Evolutionary conservation across 2,113 vertebrate genomes (phyloP).

Genomic region (Aramus guarauna): DNA sequence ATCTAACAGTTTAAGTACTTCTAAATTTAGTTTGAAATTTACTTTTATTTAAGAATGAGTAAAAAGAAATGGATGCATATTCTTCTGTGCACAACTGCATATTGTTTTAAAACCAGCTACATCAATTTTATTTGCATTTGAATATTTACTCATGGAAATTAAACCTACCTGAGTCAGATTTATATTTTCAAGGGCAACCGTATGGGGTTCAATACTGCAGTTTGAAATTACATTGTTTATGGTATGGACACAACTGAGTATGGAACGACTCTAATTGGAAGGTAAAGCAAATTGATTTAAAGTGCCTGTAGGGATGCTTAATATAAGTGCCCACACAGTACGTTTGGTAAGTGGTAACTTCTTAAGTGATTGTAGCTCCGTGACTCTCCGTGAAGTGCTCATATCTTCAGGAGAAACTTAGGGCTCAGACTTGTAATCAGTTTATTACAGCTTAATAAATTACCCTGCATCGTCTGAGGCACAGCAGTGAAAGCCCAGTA

Average conservation of each 20-base stretch:
- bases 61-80: not conserved
- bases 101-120: not conserved
- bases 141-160: not conserved
- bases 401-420: not conserved
- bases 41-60: not conserved
- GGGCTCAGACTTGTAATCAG: slow-evolving; percentile 5
- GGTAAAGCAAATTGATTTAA: not conserved
- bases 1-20: not conserved
- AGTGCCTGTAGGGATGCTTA: not conserved
- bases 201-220: not conserved
- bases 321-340: not conserved
- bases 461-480: not conserved
- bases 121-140: not conserved
- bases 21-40: not conserved
- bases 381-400: not conserved
- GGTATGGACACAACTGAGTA: not conserved
- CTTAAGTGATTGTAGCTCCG: not conserved
- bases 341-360: not conserved
- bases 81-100: not conserved
- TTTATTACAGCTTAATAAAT: slow-evolving; percentile 36
- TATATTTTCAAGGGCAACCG: not conserved
- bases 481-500: not conserved
- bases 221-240: not conserved
- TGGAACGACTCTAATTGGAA: not conserved
- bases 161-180: not conserved